These are phyloP conservation scores for Numida meleagris DNA, from an alignment of 2,113 vertebrate species.

Conservation along the genomic window DNA sequence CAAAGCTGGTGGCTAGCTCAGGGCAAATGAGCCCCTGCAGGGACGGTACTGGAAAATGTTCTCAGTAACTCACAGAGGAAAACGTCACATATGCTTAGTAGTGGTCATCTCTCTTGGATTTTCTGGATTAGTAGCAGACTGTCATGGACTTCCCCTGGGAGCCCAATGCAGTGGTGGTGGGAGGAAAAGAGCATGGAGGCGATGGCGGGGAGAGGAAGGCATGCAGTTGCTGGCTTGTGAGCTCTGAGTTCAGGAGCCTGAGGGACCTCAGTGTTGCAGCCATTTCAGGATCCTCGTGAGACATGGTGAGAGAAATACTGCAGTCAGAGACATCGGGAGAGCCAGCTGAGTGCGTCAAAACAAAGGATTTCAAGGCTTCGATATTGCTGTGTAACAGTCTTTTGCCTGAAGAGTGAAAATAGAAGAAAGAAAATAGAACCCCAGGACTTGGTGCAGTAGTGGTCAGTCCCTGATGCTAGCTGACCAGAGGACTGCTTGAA, in stretches of 20 bases:
- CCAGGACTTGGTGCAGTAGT: background rate
- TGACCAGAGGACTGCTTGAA: background rate
- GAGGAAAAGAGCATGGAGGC: background rate
- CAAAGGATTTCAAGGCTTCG: background rate
- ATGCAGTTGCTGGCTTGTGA: too few species aligned
- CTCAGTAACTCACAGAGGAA: background rate
- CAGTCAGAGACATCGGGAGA: background rate
- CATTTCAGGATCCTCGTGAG: background rate
- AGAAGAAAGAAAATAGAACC: background rate
- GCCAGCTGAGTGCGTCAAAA: background rate
- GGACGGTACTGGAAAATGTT: background rate
- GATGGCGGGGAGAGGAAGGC: background rate
- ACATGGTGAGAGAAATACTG: background rate
- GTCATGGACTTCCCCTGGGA: background rate
- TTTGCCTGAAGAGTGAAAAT: background rate
- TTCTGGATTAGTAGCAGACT: background rate
- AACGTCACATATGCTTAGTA: background rate
- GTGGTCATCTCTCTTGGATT: background rate
- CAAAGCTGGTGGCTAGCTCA: background rate
- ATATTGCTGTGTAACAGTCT: background rate
- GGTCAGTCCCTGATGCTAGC: background rate
- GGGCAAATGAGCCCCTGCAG: background rate
- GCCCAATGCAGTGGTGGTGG: too few species aligned
- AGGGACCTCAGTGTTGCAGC: background rate
- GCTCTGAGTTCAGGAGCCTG: background rate